phyloP scores from a whole-genome alignment of 2,113 vertebrate species.

The Mesoclemmys tuberculata region DNA sequence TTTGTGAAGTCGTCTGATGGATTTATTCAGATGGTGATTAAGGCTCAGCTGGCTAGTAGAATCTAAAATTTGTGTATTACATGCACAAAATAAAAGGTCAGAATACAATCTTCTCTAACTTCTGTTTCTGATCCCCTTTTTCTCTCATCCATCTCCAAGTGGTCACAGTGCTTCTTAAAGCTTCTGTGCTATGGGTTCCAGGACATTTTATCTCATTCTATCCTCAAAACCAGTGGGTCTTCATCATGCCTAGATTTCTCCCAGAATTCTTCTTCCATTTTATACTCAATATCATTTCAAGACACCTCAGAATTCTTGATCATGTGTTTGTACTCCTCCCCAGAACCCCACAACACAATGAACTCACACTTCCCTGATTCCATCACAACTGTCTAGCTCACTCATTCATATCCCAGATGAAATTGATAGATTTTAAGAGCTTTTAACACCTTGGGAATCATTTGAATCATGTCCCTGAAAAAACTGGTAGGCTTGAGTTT shows the following conservation, averaged over 20 bases:
- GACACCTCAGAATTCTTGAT: background rate
- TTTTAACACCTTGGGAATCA: background rate
- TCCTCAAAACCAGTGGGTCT: background rate
- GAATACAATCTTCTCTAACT: slow-evolving; percentile 1
- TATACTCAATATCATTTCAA: background rate
- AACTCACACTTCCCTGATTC: background rate
- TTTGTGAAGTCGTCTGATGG: background rate
- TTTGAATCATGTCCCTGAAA: background rate
- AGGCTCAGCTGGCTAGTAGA: background rate
- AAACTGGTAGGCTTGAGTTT: background rate
- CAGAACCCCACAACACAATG: background rate
- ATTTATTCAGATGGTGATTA: background rate
- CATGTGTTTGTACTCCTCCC: background rate
- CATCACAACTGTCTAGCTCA: background rate
- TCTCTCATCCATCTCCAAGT: background rate
- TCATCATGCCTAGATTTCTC: background rate
- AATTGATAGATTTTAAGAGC: background rate
- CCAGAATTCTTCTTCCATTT: background rate
- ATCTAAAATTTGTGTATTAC: background rate
- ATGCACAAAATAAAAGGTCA: background rate
- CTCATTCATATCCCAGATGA: background rate
- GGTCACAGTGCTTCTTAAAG: background rate
- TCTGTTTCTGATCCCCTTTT: background rate
- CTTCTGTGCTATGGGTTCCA: background rate
- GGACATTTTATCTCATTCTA: background rate